Evolutionary conservation across 2,113 vertebrate species (phyloP).

Genomic region (rabbit (Oryctolagus cuniculus)): DNA sequence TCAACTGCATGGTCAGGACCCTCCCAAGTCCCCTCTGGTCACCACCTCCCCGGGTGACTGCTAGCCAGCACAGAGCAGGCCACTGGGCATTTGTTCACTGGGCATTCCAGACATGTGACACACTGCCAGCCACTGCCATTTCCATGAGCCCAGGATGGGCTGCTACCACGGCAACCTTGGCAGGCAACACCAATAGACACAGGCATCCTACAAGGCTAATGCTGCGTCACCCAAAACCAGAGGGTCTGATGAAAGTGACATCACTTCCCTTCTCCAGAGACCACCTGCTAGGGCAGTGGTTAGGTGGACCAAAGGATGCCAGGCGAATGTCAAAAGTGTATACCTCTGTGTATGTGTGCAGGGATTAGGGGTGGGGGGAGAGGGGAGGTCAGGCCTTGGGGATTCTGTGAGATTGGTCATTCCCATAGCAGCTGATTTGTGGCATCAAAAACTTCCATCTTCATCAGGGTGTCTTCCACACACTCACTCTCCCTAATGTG

Average conservation of each 20-base stretch:
- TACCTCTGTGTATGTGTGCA: accelerated
- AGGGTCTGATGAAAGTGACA: background rate
- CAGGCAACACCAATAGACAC: background rate
- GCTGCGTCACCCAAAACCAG: background rate
- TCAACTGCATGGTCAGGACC: too few relatives aligned
- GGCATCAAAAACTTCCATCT: background rate
- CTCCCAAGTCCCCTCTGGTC: background rate
- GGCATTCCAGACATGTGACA: background rate
- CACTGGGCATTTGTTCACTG: background rate
- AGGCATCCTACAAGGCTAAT: background rate
- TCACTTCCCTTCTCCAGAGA: background rate
- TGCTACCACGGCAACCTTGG: background rate
- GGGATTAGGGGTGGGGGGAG: accelerated
- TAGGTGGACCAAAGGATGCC: too few relatives aligned
- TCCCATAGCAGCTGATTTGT: background rate
- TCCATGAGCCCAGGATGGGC: background rate
- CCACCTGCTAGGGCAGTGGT: background rate
- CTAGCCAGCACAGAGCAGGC: background rate
- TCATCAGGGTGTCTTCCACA: background rate
- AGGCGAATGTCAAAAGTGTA: background rate
- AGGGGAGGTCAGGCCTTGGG: background rate
- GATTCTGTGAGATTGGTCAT: background rate
- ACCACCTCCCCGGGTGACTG: background rate
- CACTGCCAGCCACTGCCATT: background rate
- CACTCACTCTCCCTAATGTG: background rate